Evolutionary conservation across 30 jellyfish, hydroid and myxozoan species (phyloP).

Genomic region (Phacellophora camtschatica): DNA sequence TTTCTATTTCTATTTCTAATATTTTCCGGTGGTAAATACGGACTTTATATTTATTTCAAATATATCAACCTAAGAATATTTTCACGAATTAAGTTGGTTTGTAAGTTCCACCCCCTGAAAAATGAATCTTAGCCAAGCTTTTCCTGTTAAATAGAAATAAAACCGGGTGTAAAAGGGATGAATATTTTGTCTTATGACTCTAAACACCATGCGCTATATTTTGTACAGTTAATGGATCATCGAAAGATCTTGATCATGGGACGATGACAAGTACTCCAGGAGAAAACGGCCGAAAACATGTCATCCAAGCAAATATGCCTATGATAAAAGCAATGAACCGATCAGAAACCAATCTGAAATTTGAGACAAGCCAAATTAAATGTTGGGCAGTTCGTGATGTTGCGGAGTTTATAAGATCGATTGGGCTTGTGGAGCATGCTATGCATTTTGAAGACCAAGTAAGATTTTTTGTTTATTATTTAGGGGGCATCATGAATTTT

Average conservation of each 20-base stretch:
- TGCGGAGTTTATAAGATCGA: slow-evolving; percentile 62
- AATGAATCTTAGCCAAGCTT: too few species aligned
- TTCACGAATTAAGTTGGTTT: too few species aligned
- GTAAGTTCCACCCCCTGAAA: too few species aligned
- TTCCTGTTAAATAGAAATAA: too few species aligned
- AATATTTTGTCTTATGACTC: too few species aligned
- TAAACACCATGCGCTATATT: too few species aligned
- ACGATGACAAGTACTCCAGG: background rate
- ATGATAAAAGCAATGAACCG: slow-evolving; percentile 33
- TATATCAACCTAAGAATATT: too few species aligned
- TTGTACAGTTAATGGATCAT: background rate
- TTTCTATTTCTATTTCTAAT: too few species aligned
- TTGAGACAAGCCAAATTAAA: slow-evolving; percentile 62
- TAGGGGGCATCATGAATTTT: too few species aligned
- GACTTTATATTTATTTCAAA: too few species aligned
- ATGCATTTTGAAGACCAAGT: slow-evolving; percentile 86
- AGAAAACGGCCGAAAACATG: background rate
- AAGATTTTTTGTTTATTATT: background rate
- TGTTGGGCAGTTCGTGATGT: slow-evolving; percentile 90
- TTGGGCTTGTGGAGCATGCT: slow-evolving; percentile 83
- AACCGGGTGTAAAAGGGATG: too few species aligned
- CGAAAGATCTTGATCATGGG: background rate
- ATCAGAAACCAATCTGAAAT: slow-evolving; percentile 9
- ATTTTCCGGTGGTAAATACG: too few species aligned
- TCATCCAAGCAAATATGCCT: slow-evolving; percentile 29